A percentile compares a stretch with the other conserved stretches of the same genome.
phyloP scores from a whole-genome alignment of 2,888 invertebrate genomes.

The Leptinotarsa haldemani region DNA sequence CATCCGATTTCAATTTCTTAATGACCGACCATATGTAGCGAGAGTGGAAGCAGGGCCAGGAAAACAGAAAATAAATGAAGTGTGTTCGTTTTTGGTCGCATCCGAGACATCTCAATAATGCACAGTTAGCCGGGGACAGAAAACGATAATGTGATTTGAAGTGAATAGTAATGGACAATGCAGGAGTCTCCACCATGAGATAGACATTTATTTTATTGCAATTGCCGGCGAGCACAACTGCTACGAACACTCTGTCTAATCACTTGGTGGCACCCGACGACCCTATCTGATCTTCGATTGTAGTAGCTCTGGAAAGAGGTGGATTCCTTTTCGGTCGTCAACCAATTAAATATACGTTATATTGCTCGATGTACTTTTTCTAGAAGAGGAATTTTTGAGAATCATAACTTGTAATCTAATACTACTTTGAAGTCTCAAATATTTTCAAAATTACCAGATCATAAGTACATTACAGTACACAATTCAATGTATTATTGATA shows the following conservation, averaged over 20 bases:
- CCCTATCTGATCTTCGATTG: slow-evolving; percentile 31
- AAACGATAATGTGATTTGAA: slow-evolving; percentile 56
- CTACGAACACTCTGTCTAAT: slow-evolving; percentile 60
- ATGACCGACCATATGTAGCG: slow-evolving; percentile 35
- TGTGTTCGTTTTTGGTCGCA: slow-evolving; percentile 41
- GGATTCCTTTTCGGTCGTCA: neutral
- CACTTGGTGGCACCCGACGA: slow-evolving; percentile 48
- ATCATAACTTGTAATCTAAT: neutral
- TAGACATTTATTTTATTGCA: slow-evolving; percentile 62
- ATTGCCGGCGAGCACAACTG: slow-evolving; percentile 59
- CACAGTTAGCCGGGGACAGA: slow-evolving; percentile 45
- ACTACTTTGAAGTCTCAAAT: no score
- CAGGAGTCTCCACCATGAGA: slow-evolving; percentile 53
- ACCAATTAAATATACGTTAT: neutral
- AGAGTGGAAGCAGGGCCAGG: slow-evolving; percentile 3
- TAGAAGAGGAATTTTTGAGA: neutral
- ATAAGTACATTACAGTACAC: no score
- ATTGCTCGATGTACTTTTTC: neutral
- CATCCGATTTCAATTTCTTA: slow-evolving; percentile 33
- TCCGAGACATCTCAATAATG: slow-evolving; percentile 50
- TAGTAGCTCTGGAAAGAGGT: slow-evolving; percentile 9
- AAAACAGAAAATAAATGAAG: slow-evolving; percentile 39
- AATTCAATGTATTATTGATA: no score
- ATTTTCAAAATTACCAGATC: no score
- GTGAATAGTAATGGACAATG: slow-evolving; percentile 59